Evolutionary conservation across 1,140 invertebrate genomes (phyloP).

Genomic region (Lutraria rhynchaena): DNA sequence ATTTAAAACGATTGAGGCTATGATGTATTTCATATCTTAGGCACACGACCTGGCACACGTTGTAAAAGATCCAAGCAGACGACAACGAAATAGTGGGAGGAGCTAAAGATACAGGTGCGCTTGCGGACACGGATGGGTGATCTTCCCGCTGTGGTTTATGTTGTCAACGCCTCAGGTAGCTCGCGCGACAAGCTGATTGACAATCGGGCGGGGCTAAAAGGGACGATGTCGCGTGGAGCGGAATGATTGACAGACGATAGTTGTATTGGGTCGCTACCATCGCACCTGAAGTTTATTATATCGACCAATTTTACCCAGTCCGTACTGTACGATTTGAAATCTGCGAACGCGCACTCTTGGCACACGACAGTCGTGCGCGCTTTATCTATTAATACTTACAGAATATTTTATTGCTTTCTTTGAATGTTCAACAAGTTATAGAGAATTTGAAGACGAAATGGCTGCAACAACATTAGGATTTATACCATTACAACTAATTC

Average conservation of each 20-base stretch:
- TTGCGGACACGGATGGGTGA: constrained; percentile 45
- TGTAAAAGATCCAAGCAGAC: constrained; percentile 43
- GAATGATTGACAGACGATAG: constrained; percentile 59
- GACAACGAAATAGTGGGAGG: constrained; percentile 44
- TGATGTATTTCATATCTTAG: constrained; percentile 39
- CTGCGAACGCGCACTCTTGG: constrained; percentile 33
- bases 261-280: constrained; percentile 21
- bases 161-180: constrained; percentile 43
- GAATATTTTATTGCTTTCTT: not conserved
- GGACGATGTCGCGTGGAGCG: constrained; percentile 43
- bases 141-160: constrained; percentile 15
- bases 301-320: constrained; percentile 36
- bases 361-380: constrained; percentile 58
- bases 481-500: constrained; percentile 65
- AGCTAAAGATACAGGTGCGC: constrained; percentile 54
- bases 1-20: constrained; percentile 47
- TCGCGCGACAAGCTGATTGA: constrained; percentile 34
- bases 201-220: constrained; percentile 39
- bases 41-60: constrained; percentile 52
- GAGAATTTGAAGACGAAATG: constrained; percentile 27
- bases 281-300: constrained; percentile 59
- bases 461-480: constrained; percentile 68
- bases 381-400: constrained; percentile 34
- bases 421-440: not conserved
- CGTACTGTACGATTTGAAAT: constrained; percentile 8